Conservation (phyloP, 2,797 vertebrate species). For the Spinibarbus caldwelli region DNA sequence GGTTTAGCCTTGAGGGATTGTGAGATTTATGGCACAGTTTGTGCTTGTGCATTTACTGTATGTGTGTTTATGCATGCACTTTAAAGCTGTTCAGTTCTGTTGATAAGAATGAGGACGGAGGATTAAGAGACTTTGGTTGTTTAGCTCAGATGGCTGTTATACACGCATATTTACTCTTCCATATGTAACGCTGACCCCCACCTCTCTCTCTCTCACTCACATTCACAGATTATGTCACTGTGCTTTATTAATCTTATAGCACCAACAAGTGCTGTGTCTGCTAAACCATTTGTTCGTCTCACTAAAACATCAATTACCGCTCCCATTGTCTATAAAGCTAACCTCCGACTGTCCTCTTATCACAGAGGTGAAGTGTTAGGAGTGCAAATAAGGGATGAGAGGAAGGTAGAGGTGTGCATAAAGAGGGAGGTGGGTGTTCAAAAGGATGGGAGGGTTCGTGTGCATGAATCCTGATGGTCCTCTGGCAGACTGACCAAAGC, state of each 20-base stretch:
- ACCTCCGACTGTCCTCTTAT: not conserved
- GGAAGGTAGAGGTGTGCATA: not conserved
- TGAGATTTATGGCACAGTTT: not conserved
- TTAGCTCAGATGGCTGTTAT: not conserved
- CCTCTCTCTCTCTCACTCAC: not conserved
- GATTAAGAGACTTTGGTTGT: constrained; percentile 40
- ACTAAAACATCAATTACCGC: not conserved
- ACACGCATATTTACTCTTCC: not conserved
- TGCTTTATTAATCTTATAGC: constrained; percentile 4
- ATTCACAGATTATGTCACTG: not conserved
- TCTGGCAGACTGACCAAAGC: constrained; percentile 44
- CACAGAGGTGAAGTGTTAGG: not conserved
- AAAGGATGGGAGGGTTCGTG: constrained; percentile 20
- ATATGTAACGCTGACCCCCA: not conserved
- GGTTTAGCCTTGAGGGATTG: not conserved
- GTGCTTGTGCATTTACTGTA: not conserved
- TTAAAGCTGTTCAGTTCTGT: constrained; percentile 41
- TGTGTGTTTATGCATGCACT: not conserved
- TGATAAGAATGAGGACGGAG: constrained; percentile 25
- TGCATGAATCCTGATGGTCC: constrained; percentile 52
- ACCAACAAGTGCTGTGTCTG: not conserved
- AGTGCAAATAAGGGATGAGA: not conserved
- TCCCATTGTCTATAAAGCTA: not conserved
- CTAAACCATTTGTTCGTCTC: not conserved
- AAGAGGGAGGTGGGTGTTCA: not conserved